Evolutionary conservation across 1,140 invertebrate species (phyloP), one percentile per base, ranked within the genome.

Genomic region (Penaeus indicus): DNA sequence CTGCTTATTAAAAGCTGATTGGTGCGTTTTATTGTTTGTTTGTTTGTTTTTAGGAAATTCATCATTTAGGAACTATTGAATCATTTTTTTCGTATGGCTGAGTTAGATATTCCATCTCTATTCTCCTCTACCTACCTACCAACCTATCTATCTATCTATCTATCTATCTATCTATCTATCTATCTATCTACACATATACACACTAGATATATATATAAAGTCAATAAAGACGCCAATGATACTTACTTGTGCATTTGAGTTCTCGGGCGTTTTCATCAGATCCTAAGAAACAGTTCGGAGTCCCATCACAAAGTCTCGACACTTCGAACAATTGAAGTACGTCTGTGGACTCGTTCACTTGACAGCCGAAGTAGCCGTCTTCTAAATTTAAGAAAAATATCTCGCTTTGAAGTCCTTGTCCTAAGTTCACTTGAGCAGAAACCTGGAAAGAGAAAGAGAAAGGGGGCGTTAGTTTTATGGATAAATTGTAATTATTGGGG

Each of bases 341-440:
- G 93, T 98, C 97, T 91, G 96, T 97, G 85, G 97, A 98, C 94
- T 97, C 97, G 94, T 99, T 99, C 88, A 98, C 97, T 95, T 99
- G 97, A 94, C 97, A 99, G 90, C 97, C 97, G 94, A 99, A 99
- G 93, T 97, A 98, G 91, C 97, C 97, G 94, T 98, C 97, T 95
- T 98, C 97, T 93, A 98, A 95, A 94, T 98, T 98, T 93, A 99
- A 95, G 94, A 98, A 97, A 94, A 99, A 98, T 93, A 98, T 96
- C 95, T 98, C 97, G 72, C 85, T 54, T 85, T 91, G 85, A 61
- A 91, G 85, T 85, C 88, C 90, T 89, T 85, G 88, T 86, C 88
- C 90, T 88, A 90, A 90, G 90, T 89, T 89, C 85, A 80, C 62
- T 91, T 91, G 88, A 88, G 90, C 90, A 91, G 85, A 91, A 89